Percentiles rank a stretch among this genome's conserved stretches.
These are phyloP conservation scores for Polyodon spathula DNA, from an alignment of 2,113 vertebrate genomes.

Conservation along the genomic window DNA sequence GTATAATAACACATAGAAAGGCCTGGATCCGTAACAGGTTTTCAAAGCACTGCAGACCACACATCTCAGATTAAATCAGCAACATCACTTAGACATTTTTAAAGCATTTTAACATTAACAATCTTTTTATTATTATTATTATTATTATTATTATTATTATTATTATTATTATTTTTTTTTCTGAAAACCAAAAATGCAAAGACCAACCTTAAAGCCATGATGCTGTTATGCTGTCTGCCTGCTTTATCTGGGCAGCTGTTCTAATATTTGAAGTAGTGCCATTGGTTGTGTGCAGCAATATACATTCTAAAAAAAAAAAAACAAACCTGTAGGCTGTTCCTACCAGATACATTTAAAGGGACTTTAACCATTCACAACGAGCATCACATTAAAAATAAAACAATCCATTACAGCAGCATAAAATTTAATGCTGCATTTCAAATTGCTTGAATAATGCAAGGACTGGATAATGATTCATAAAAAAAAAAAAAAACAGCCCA, in stretches of 20 bases:
- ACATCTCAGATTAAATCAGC: not conserved
- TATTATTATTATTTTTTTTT: no score
- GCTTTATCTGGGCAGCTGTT: conserved; percentile 36
- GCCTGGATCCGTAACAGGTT: conserved; percentile 16
- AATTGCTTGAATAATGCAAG: conserved; percentile 22
- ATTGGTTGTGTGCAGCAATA: conserved; percentile 28
- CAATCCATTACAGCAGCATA: conserved; percentile 25
- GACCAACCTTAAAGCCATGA: conserved; percentile 42
- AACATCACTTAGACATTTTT: not conserved
- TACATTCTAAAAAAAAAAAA: conserved; percentile 39
- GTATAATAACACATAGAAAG: conserved; percentile 9
- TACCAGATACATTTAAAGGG: conserved; percentile 25
- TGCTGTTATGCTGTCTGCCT: conserved; percentile 31
- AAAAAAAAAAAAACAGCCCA: conserved; percentile 17
- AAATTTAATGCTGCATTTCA: conserved; percentile 20
- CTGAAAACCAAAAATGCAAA: no score
- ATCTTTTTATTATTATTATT: no score
- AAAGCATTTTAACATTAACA: not conserved
- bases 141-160: no score
- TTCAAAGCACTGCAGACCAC: conserved; percentile 1
- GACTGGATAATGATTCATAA: conserved; percentile 30
- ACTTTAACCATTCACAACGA: conserved; percentile 23
- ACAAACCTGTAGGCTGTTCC: conserved; percentile 39
- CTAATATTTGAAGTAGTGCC: conserved; percentile 24
- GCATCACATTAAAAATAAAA: conserved; percentile 20